Conservation (phyloP, 2,888 invertebrate genomes). For the Torymus texanus region DNA sequence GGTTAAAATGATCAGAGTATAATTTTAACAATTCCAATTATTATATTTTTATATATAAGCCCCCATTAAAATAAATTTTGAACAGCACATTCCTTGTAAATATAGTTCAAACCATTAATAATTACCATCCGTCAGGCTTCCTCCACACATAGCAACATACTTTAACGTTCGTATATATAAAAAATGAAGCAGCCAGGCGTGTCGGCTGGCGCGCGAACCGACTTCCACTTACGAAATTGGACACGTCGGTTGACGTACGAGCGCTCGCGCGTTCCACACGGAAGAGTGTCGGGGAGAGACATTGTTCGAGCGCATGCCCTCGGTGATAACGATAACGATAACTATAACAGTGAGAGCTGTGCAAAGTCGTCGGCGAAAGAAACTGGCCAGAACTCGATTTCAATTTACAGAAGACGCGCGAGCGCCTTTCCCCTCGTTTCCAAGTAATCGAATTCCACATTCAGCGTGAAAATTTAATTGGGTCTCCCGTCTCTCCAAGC, state of each 20-base stretch:
- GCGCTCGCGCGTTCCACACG: not conserved
- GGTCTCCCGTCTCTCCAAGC: not conserved
- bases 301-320: not conserved
- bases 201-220: not conserved
- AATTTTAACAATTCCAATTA: no score
- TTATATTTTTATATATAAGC: no score
- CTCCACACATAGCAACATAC: no score
- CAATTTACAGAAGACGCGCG: constrained; percentile 15
- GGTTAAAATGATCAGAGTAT: no score
- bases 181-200: no score
- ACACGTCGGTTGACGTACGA: constrained; percentile 28
- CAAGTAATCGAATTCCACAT: constrained; percentile 30
- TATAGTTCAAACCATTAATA: no score
- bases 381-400: constrained; percentile 26
- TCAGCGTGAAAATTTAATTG: constrained; percentile 26
- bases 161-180: no score
- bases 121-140: no score
- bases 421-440: not conserved
- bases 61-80: no score
- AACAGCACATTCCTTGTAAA: no score
- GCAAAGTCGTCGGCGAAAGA: constrained; percentile 10
- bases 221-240: constrained; percentile 34
- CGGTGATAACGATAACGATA: constrained; percentile 32
- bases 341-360: constrained; percentile 1
- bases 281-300: constrained; percentile 8